Evolutionary conservation across 2,888 invertebrate genomes (phyloP).

Genomic region (Lasioglossum vierecki): DNA sequence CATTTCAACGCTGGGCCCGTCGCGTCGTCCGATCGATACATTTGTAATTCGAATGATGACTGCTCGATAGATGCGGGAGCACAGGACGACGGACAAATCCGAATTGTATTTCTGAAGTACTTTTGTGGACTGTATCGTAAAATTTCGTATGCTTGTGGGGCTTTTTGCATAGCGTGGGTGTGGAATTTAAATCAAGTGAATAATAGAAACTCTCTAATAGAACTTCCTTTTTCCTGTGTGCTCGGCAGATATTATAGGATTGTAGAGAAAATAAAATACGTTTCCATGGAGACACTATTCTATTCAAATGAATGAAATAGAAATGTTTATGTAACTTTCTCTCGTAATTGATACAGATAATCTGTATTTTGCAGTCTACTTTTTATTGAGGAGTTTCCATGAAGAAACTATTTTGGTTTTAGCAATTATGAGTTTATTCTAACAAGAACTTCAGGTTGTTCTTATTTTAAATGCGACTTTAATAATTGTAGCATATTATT

Average conservation of each 20-base stretch:
- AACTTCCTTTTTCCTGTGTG: neutral
- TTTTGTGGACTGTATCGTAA: constrained; percentile 8
- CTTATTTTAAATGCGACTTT: no score
- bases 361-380: no score
- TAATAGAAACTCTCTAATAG: neutral
- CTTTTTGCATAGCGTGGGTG: neutral
- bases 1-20: constrained; percentile 17
- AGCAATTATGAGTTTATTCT: no score
- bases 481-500: no score
- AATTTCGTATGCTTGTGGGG: neutral
- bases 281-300: neutral
- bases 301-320: no score
- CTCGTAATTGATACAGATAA: no score
- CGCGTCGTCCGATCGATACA: constrained; percentile 45
- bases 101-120: constrained; percentile 24
- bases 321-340: no score
- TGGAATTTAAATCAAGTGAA: neutral
- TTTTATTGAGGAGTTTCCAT: no score
- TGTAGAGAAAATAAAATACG: neutral
- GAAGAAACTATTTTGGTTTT: no score
- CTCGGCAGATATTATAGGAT: neutral
- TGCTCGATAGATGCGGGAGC: constrained; percentile 50
- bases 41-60: constrained; percentile 56
- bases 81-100: constrained; percentile 30
- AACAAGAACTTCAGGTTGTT: no score